A percentile compares a stretch with the other conserved stretches of the same genome.
Conservation (phyloP, 2,797 vertebrate species). For the Acipenser ruthenus region DNA sequence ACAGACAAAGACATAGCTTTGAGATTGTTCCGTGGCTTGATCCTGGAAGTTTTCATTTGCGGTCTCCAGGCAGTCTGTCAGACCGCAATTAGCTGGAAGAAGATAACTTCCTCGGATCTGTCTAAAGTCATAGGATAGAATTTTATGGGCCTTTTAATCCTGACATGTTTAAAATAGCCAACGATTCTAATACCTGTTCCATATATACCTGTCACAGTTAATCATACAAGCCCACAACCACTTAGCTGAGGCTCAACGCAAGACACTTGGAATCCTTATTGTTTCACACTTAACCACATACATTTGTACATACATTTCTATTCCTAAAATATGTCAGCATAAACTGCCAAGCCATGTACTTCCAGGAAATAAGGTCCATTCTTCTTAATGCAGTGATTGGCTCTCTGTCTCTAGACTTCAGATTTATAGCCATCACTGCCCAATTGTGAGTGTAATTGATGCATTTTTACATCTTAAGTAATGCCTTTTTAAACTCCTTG, state of each 20-base stretch:
- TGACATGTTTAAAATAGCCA: neutral
- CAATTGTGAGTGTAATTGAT: neutral
- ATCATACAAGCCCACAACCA: too few relatives aligned
- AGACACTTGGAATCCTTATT: too few relatives aligned
- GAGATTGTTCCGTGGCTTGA: neutral
- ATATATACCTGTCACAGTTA: neutral
- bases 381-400: too few relatives aligned
- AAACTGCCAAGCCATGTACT: too few relatives aligned
- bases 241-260: too few relatives aligned
- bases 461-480: neutral
- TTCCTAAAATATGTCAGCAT: too few relatives aligned
- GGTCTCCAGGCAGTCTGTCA: neutral
- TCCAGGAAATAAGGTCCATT: too few relatives aligned
- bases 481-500: too few relatives aligned
- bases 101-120: neutral
- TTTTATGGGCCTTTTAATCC: neutral
- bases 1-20: neutral
- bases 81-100: constrained; percentile 1
- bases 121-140: neutral
- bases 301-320: too few relatives aligned
- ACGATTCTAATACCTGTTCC: neutral
- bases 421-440: too few relatives aligned
- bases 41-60: neutral
- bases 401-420: too few relatives aligned
- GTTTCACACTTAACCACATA: too few relatives aligned